phyloP scores from a whole-genome alignment of 2,797 vertebrate genomes.

The Schizopygopsis pylzovi region DNA sequence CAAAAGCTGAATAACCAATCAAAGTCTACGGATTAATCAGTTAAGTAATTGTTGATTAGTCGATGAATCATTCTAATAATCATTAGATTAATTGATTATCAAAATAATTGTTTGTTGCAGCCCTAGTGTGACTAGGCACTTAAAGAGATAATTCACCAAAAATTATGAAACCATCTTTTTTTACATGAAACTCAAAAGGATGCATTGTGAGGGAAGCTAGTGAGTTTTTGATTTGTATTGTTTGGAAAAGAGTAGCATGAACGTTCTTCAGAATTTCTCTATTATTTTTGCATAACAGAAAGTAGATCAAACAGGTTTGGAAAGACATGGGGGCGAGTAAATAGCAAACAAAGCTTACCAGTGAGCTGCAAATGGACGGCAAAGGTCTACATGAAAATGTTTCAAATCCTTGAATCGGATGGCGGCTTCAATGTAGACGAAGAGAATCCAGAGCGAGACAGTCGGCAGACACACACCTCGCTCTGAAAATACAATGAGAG shows the following conservation, averaged over 20 bases:
- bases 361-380: conserved; percentile 97
- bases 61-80: too few species aligned
- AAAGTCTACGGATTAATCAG: too few species aligned
- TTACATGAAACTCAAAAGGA: background rate
- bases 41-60: too few species aligned
- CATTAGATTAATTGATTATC: too few species aligned
- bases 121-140: background rate
- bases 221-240: too few species aligned
- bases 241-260: background rate
- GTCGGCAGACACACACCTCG: conserved; percentile 97
- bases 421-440: conserved; percentile 98
- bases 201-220: background rate
- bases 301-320: background rate
- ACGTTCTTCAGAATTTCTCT: background rate
- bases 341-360: conserved; percentile 79
- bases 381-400: conserved; percentile 98
- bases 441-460: conserved; percentile 97
- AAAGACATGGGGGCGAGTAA: background rate
- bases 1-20: too few species aligned
- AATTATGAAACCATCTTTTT: background rate
- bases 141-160: background rate
- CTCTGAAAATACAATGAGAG: conserved; percentile 75
- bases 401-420: conserved; percentile 99
- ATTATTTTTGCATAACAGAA: background rate
- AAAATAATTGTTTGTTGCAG: too few species aligned